A percentile compares a stretch with the other conserved stretches of the same genome.
These are phyloP conservation scores for Stenodera caucasica DNA, from an alignment of 2,888 invertebrate genomes.

Conservation along the genomic window DNA sequence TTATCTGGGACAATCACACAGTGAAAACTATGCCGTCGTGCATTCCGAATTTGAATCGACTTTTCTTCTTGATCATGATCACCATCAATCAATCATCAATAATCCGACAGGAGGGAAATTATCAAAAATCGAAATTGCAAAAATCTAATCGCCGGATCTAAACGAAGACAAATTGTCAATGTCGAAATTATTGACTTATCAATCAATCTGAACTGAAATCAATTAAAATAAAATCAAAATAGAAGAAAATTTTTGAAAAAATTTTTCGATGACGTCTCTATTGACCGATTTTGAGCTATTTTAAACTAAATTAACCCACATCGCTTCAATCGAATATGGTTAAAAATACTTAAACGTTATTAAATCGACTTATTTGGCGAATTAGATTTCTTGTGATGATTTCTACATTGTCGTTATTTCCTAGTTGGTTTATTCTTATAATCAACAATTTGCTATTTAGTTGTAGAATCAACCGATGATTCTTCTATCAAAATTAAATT, in stretches of 20 bases:
- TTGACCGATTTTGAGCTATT: neutral
- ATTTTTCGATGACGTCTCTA: neutral
- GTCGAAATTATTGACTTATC: neutral
- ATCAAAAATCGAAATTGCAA: neutral
- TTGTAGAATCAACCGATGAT: neutral
- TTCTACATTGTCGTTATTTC: conserved; percentile 21
- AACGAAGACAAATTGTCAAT: conserved; percentile 1
- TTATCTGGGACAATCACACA: conserved; percentile 32
- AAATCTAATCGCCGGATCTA: neutral
- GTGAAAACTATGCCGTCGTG: conserved; percentile 35
- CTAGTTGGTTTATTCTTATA: conserved; percentile 10
- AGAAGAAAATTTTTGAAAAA: neutral
- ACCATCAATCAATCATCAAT: neutral
- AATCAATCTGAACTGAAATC: neutral
- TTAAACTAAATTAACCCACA: neutral
- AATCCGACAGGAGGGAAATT: neutral
- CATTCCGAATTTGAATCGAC: conserved; percentile 22
- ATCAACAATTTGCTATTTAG: neutral
- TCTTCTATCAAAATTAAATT: neutral
- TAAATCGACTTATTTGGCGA: conserved; percentile 39
- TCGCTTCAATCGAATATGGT: neutral
- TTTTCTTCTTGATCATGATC: conserved; percentile 2
- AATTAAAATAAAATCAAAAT: neutral
- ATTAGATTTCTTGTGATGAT: conserved; percentile 26
- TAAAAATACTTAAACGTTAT: neutral